Percentiles rank a stretch among this genome's conserved stretches.
These are phyloP conservation scores for Rachycentron canadum DNA, from an alignment of 2,797 vertebrate species.

Conservation along the genomic window DNA sequence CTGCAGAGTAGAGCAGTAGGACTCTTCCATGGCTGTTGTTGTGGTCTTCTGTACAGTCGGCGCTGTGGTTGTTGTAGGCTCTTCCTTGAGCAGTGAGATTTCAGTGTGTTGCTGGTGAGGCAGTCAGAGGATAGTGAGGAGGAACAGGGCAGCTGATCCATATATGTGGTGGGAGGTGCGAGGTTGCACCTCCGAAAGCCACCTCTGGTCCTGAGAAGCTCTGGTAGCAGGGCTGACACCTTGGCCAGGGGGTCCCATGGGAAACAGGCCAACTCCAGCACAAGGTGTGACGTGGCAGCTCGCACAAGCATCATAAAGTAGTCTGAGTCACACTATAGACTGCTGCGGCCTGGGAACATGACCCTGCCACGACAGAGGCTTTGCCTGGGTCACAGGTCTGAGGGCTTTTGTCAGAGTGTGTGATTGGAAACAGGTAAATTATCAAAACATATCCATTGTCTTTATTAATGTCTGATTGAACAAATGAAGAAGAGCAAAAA, in stretches of 20 bases:
- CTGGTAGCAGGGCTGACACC: conserved; percentile 76
- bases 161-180: conserved; percentile 90
- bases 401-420: not conserved
- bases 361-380: not conserved
- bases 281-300: conserved; percentile 78
- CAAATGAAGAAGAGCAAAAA: not conserved
- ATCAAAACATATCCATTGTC: not conserved
- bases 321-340: conserved; percentile 44
- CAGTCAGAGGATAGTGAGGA: conserved; percentile 63
- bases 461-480: not conserved
- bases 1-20: conserved; percentile 71
- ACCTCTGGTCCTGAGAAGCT: conserved; percentile 73
- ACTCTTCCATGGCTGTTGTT: conserved; percentile 68
- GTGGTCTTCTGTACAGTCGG: not conserved
- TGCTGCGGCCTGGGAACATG: conserved; percentile 45
- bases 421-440: not conserved
- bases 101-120: conserved; percentile 56
- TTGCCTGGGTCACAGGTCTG: conserved; percentile 13
- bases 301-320: conserved; percentile 46
- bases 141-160: conserved; percentile 54
- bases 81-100: conserved; percentile 51
- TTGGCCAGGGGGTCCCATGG: conserved; percentile 81
- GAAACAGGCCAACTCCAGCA: conserved; percentile 77
- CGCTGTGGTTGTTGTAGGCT: conserved; percentile 14
- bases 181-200: conserved; percentile 81